Conservation (phyloP, 2,797 vertebrate genomes). For the Otus scops region DNA sequence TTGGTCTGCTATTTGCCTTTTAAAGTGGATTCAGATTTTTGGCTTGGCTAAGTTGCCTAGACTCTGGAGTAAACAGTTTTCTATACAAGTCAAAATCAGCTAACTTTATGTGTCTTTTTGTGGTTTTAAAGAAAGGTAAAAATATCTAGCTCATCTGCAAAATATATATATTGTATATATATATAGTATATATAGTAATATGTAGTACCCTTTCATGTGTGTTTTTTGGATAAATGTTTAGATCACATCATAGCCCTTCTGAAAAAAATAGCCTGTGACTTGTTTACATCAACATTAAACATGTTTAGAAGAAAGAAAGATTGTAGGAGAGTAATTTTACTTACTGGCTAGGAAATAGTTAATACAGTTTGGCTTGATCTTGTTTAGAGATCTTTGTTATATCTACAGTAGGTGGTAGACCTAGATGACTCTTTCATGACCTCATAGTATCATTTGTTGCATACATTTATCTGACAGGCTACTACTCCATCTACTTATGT, state of each 20-base stretch:
- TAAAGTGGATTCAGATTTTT: slow-evolving; percentile 36
- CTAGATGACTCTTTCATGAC: neutral
- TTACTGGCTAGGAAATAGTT: neutral
- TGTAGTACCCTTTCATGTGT: neutral
- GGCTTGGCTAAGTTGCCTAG: neutral
- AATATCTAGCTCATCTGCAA: neutral
- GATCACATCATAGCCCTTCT: neutral
- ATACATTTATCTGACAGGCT: neutral
- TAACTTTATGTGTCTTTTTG: neutral
- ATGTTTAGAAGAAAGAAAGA: neutral
- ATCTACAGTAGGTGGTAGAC: neutral
- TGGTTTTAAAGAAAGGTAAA: neutral
- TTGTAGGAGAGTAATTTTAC: neutral
- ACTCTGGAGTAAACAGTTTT: slow-evolving; percentile 26
- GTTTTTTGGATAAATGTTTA: neutral
- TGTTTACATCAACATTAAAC: neutral
- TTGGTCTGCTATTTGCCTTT: slow-evolving; percentile 32
- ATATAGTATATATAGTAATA: neutral
- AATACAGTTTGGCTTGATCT: neutral
- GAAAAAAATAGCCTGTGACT: neutral
- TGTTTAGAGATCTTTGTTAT: neutral
- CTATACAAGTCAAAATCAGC: neutral
- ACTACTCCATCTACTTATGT: neutral
- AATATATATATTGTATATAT: neutral
- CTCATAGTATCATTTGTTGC: neutral